Base-by-base conservation (phyloP, 2,797 vertebrate genomes). In the Squalus acanthias region DNA sequence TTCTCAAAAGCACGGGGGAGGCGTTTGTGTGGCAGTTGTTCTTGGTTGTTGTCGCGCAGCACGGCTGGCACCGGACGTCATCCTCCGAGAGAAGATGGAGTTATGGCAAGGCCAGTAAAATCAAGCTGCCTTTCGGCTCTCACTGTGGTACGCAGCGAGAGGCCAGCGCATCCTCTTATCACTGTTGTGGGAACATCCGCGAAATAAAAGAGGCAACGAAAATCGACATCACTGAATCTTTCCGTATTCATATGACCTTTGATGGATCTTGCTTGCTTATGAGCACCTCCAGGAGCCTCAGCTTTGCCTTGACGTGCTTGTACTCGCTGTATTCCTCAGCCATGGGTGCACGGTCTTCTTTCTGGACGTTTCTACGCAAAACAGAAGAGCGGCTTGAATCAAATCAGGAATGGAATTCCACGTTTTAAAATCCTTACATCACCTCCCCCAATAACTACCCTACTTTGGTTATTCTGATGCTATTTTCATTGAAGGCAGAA, bases 291-390 rank as follows among this genome's bases (percentile, higher is more conserved):
- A 99, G 97, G 74, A 99, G 98, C 97, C 98, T 97, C 96, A 99
- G 98, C 96, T 99, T 99, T 88, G 99, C 99, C 97, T 99, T 99
- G 50, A 99, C 97, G 92, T 99, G 99, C 97, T 99, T 99, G 98
- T 99, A 99, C 97, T 99, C 99, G 0, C 97, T 99, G 98, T 99
- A 99, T 91, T 99, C 99, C 96, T 98, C 98, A 0, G 99, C 98
- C 98, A 99, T 97, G 0, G 99, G 99, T 95, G 98, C 97, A 96
- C 99, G 99, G 96, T 99, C 99, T 97, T 99, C 99, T 97, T 99
- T 99, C 97, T 99, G 99, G 96, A 98, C 98, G 0, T 98, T 99
- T 97, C 99, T 99, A 96, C 82, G 95, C 76, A 96, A 97, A 97
- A 97, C 95, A 53, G 96, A 97, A 97, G 33, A 0, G 33, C 1